Base-by-base conservation (phyloP, 1,140 invertebrate genomes). In the Drosophila kepulauana region DNA sequence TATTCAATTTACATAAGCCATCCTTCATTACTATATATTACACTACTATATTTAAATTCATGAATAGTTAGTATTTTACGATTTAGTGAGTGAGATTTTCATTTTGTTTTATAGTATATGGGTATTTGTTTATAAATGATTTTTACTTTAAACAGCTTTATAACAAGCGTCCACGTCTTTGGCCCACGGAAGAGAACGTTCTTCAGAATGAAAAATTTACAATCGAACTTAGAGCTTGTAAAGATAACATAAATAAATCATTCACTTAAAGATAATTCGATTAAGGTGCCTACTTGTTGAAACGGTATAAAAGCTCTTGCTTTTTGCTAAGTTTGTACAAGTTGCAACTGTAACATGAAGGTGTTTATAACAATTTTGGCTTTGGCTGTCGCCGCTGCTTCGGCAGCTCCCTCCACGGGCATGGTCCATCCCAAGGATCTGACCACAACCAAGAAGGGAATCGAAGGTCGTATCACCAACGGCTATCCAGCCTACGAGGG, bases 381-480 rank as follows among this genome's bases (percentile, higher is more conserved):
- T 61, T 13, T 86, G 64, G 70, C 70, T 16, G 25, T 84, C 3
- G 59, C 74, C 41, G 45, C 62, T 11, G 66, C 61, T 7, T 80
- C 74, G 10, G 69, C 6, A 62, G 10, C 38, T 48, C 63, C 74
- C 49, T 0, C 49, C 13, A 57, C 35, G n/a, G 25, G 49, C 46
- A 54, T 67, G 1, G 46, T 73, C 3, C 70, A 77, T 54, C 69
- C 76, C n/a, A 75, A 68, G 16, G 69, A 82, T 35, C n/a, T 52
- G 15, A 38, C 58, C 4, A 45, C 49, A 15, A 33, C 62, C n/a
- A 43, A 43, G 4, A 48, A 66, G n/a, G 20, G 20, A 25, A 73
- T 82, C 33, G 35, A 66, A 11, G 81, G 84, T n/a, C 82, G 86
- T 46, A 88, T 91, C 2, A 88, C 86, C 45, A 82, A 88, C 30